Conservation (phyloP, 1,140 invertebrate genomes). For the Metaphire vulgaris region DNA sequence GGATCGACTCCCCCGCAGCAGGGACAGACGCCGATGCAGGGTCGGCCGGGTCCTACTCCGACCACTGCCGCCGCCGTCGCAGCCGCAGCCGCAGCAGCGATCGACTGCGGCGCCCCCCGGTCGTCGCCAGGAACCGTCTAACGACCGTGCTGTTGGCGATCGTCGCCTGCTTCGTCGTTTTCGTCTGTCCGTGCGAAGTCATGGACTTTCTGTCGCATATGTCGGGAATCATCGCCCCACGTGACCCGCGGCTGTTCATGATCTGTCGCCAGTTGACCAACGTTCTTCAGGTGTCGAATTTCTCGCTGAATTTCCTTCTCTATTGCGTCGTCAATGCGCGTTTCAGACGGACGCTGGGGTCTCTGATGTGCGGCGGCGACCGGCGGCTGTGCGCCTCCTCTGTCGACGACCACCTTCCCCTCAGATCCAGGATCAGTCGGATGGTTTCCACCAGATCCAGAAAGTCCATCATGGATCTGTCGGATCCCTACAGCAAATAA, state of each 20-base stretch:
- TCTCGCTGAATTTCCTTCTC: slow-evolving; percentile 8
- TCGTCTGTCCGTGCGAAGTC: slow-evolving; percentile 11
- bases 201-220: neutral
- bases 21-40: neutral
- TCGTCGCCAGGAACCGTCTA: neutral
- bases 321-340: slow-evolving; percentile 7
- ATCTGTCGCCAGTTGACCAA: neutral
- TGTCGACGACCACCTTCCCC: neutral
- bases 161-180: slow-evolving; percentile 3
- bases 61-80: neutral
- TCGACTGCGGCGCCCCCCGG: too few species aligned
- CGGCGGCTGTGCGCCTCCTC: neutral
- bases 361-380: neutral
- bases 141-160: slow-evolving; percentile 7
- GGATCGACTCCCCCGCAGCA: neutral
- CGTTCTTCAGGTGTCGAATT: neutral
- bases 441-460: neutral
- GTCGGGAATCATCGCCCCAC: neutral
- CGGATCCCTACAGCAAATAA: neutral
- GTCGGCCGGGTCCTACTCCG: neutral
- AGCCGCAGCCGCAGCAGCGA: neutral
- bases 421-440: too few species aligned
- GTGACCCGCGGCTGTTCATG: neutral
- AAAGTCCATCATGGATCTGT: neutral
- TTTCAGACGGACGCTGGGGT: neutral